Conservation (phyloP, 1,140 invertebrate species). For the Rhopalosiphum padi region DNA sequence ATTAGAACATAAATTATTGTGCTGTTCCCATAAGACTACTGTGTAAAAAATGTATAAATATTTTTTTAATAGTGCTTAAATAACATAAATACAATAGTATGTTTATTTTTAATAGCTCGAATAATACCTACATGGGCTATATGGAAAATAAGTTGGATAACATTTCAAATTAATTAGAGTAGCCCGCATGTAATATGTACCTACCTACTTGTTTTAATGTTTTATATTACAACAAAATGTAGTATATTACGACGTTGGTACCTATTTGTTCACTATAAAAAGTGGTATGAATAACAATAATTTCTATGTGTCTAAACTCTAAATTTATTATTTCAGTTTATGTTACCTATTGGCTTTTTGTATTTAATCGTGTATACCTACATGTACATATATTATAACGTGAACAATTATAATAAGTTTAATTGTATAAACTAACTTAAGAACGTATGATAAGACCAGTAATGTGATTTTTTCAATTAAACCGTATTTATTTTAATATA, state of each 20-base stretch:
- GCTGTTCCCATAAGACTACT: background rate
- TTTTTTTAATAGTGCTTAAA: background rate
- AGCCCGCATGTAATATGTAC: background rate
- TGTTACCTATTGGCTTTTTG: background rate
- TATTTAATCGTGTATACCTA: background rate
- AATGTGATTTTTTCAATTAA: background rate
- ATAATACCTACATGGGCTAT: background rate
- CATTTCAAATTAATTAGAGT: constrained; percentile 3
- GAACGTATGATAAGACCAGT: background rate
- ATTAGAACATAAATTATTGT: background rate
- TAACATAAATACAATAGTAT: background rate
- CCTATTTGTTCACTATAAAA: background rate
- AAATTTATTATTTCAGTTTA: background rate
- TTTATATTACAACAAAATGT: background rate
- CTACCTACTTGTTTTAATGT: background rate
- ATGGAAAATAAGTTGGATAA: background rate
- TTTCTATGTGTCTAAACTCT: background rate
- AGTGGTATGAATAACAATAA: background rate
- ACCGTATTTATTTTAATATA: background rate
- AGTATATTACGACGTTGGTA: background rate
- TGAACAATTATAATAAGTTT: background rate
- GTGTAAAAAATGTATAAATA: background rate
- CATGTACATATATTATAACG: background rate
- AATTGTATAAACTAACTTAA: background rate
- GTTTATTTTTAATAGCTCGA: background rate